These are phyloP conservation scores for Diuraphis noxia DNA, from an alignment of 1,140 invertebrate species.

Conservation along the genomic window DNA sequence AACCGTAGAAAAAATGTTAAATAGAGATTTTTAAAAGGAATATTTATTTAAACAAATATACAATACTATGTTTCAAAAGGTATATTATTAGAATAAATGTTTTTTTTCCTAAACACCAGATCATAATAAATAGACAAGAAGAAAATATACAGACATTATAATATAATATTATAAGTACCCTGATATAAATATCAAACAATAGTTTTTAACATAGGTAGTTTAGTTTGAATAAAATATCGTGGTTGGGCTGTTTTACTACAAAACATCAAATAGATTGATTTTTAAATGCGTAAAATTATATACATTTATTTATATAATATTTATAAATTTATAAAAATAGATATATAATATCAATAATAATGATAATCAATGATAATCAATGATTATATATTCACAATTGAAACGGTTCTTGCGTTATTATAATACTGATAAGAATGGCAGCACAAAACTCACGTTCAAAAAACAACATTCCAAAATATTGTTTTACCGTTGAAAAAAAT, in stretches of 20 bases:
- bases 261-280: neutral
- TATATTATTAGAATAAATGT: neutral
- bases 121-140: neutral
- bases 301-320: neutral
- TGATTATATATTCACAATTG: too few relatives aligned
- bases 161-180: neutral
- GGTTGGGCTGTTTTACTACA: neutral
- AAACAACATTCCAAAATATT: neutral
- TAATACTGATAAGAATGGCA: neutral
- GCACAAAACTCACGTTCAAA: neutral
- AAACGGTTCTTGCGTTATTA: neutral
- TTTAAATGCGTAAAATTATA: too few relatives aligned
- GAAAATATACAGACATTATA: neutral
- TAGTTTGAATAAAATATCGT: neutral
- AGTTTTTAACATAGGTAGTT: neutral
- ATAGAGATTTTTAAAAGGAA: neutral
- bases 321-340: too few relatives aligned
- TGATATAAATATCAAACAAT: neutral
- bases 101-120: neutral
- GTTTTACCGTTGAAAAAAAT: neutral
- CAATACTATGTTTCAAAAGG: neutral
- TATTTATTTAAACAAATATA: neutral
- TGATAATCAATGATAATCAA: too few relatives aligned
- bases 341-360: too few relatives aligned
- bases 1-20: neutral